Base-by-base conservation (phyloP, 2,113 vertebrate species). In the Burhinus bistriatus region DNA sequence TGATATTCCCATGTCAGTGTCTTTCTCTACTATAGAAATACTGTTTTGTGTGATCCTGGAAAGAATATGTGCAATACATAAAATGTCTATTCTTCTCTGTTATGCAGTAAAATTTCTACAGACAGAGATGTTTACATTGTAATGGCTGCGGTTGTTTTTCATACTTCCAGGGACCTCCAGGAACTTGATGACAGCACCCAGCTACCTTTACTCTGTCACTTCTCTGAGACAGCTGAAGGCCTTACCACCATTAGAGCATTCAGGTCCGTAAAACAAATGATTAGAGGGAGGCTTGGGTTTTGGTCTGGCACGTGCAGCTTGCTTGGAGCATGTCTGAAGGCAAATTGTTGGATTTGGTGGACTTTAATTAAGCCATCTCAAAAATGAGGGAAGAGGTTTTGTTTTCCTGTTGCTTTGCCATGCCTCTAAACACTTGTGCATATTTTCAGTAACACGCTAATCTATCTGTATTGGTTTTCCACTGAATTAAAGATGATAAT, bases 191-290 rank as follows among this genome's bases (percentile, higher is more conserved):
- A 99, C 95, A 99, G 99, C 89, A 99, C 99, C 7, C 99, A 99
- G 93, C 98, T 99, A 25, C 99, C 99, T 83, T 98, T 99, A 80
- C 99, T 99, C 55, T 99, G 99, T 92, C 99, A 99, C 98, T 99
- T 99, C 98, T 99, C 99, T 29, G 99, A 99, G 98, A 99, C 99
- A 2, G 99, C 99, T 1, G 99, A 99, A 95, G 99, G 99, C 22
- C 99, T 99, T 64, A 99, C 99, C 69, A 99, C 99, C 36, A 99
- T 99, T 49, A 98, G 99, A 96, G 99, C 99, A 4, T 99, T 99
- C 62, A 98, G 99, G 99, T 99, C 58, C 83, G 96, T 95, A 72
- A 85, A 87, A 64, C 12, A 66, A 55, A 71, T 51, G 0, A 32
- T 57, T 27, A 27, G 44, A 81, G 45, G 25, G 42, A 75, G 15